A percentile compares a stretch with the other conserved stretches of the same genome.
Evolutionary conservation across 64 coral and sea anemone genomes (phyloP).

Genomic region (Montipora sp.): DNA sequence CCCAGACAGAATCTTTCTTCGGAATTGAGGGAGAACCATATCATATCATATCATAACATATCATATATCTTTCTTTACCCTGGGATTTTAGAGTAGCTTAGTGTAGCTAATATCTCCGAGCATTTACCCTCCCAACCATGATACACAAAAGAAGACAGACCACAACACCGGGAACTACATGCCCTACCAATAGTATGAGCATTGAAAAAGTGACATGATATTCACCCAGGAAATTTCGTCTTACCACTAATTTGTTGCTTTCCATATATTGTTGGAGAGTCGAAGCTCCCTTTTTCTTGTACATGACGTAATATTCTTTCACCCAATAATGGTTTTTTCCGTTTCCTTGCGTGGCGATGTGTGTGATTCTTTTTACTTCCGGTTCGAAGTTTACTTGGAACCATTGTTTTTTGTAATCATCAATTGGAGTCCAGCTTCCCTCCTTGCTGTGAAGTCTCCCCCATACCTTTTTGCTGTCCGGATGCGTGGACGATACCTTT

Average conservation of each 20-base stretch:
- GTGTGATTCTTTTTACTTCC: constrained; percentile 49
- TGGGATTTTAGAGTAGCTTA: no score
- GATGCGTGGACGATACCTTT: constrained; percentile 31
- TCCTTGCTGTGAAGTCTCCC: constrained; percentile 17
- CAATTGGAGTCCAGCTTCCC: constrained; percentile 50
- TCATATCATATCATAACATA: background rate
- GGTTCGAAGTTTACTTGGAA: constrained; percentile 64
- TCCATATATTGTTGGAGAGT: constrained; percentile 27
- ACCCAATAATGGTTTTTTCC: constrained; percentile 59
- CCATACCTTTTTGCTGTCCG: background rate
- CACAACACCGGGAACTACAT: no score
- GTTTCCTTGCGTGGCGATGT: constrained; percentile 67
- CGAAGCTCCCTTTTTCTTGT: background rate
- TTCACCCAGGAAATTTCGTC: background rate
- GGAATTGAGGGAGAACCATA: background rate
- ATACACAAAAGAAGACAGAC: no score
- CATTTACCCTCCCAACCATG: no score
- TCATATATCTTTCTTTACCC: no score
- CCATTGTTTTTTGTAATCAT: constrained; percentile 48
- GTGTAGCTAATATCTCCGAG: no score
- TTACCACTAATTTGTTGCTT: constrained; percentile 48
- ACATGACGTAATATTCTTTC: constrained; percentile 52
- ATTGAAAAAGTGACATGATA: background rate
- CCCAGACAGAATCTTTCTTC: no score
- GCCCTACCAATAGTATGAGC: no score